These are phyloP conservation scores for Tetramorium bicarinatum DNA, from an alignment of 2,888 invertebrate species.

Conservation along the genomic window DNA sequence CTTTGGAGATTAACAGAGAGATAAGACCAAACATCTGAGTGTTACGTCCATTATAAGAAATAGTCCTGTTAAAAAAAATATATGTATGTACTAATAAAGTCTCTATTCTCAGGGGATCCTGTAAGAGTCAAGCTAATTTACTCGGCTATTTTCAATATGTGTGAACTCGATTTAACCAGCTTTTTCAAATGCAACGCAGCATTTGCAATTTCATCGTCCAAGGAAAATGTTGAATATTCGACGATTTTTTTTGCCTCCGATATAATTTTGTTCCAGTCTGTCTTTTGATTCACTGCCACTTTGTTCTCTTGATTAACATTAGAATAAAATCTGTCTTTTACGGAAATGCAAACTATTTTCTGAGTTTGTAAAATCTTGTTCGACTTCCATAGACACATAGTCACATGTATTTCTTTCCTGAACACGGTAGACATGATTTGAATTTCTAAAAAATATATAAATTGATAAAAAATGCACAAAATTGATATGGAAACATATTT, in stretches of 20 bases:
- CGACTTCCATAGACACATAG: slow-evolving; percentile 75
- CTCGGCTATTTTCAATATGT: slow-evolving; percentile 97
- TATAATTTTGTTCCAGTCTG: slow-evolving; percentile 97
- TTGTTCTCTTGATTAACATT: slow-evolving; percentile 77
- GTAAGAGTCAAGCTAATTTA: slow-evolving; percentile 86
- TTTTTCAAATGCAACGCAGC: slow-evolving; percentile 96
- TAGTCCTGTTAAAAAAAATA: slow-evolving; percentile 88
- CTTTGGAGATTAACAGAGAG: slow-evolving; percentile 96
- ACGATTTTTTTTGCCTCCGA: slow-evolving; percentile 98
- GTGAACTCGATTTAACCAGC: slow-evolving; percentile 97
- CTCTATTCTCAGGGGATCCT: neutral
- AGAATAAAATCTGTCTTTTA: slow-evolving; percentile 52
- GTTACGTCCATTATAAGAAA: slow-evolving; percentile 96
- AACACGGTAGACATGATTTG: slow-evolving; percentile 76
- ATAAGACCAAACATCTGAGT: slow-evolving; percentile 98
- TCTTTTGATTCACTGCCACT: slow-evolving; percentile 88
- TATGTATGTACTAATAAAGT: neutral
- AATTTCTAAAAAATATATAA: slow-evolving; percentile 22
- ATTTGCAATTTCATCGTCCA: slow-evolving; percentile 98
- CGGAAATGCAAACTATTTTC: slow-evolving; percentile 57
- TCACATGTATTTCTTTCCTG: slow-evolving; percentile 68
- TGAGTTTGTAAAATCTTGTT: slow-evolving; percentile 61
- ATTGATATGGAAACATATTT: neutral
- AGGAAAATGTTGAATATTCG: slow-evolving; percentile 97
- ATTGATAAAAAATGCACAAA: neutral